A percentile compares a stretch with the other conserved stretches of the same genome.
Conservation (phyloP, 2,797 vertebrate species). For the Chloroceryle inda region DNA sequence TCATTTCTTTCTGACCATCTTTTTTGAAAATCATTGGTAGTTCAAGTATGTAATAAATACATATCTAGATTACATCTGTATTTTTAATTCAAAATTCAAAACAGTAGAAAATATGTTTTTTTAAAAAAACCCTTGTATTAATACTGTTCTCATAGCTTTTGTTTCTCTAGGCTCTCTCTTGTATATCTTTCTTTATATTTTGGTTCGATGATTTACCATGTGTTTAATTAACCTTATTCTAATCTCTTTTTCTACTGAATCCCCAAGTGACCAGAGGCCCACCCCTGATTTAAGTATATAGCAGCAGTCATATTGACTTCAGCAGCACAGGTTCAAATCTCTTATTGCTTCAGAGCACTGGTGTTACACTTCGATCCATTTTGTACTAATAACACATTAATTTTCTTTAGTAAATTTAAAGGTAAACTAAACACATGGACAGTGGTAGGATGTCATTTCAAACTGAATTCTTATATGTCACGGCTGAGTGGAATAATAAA, state of each 20-base stretch:
- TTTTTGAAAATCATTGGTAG: not conserved
- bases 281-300: not conserved
- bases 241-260: not conserved
- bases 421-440: not conserved
- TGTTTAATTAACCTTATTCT: slow-evolving; percentile 42
- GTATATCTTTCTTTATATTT: not conserved
- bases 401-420: not conserved
- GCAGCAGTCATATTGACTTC: not conserved
- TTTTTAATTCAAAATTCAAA: not conserved
- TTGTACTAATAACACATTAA: not conserved
- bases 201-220: not conserved
- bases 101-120: not conserved
- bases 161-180: not conserved
- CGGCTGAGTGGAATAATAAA: not conserved
- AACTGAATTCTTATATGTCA: not conserved
- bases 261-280: not conserved
- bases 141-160: not conserved
- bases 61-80: no score
- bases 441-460: not conserved
- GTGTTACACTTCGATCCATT: not conserved
- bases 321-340: not conserved
- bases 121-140: not conserved
- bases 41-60: not conserved
- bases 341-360: not conserved
- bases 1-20: not conserved